Evolutionary conservation across 2,888 invertebrate genomes (phyloP), one percentile per base, ranked within the genome.

Genomic region (Scelioninae gen. 2): DNA sequence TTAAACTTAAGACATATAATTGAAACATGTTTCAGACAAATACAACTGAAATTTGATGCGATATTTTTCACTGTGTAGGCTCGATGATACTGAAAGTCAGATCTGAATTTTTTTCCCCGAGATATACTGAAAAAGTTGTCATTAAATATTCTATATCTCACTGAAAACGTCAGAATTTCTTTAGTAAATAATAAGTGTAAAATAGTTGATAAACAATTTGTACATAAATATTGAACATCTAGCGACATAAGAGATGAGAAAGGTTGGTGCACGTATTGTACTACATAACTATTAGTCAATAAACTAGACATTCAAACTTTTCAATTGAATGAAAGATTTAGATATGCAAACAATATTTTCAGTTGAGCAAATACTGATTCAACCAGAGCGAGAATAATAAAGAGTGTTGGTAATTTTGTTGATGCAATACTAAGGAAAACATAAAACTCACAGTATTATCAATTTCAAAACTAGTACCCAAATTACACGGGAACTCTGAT

Each of bases 211-310:
- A 31, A 9, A 9, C 4, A 10, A 25, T 11, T 33, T 63, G 52
- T 63, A 63, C 43, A 63, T 63, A 61, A 19, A 33, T 25, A 41
- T 9, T n/a, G 0, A 43, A 43, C 33, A 31, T 43, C 13, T 52
- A 63, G 43, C 9, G n/a, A 22, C 31, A 22, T 10, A 41, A 50
- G 35, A 25, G 18, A 13, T 48, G 31, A 33, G 45, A 45, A 53
- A 64, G 64, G 64, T 53, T 64, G 64, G 64, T 64, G 63, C 43
- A 16, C 37, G n/a, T 25, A 25, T 33, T 63, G 35, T 46, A 64
- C 22, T 35, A 43, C 52, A 63, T 63, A 35, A 53, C 53, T 64
- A 64, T 46, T 64, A 64, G 48, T 67, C 55, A 65, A 65, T 67
- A 67, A 50, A 67, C 25, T 57, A 67, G 46, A 7, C 6, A 16